phyloP scores from a whole-genome alignment of 2,113 vertebrate genomes.

The Galemys pyrenaicus region DNA sequence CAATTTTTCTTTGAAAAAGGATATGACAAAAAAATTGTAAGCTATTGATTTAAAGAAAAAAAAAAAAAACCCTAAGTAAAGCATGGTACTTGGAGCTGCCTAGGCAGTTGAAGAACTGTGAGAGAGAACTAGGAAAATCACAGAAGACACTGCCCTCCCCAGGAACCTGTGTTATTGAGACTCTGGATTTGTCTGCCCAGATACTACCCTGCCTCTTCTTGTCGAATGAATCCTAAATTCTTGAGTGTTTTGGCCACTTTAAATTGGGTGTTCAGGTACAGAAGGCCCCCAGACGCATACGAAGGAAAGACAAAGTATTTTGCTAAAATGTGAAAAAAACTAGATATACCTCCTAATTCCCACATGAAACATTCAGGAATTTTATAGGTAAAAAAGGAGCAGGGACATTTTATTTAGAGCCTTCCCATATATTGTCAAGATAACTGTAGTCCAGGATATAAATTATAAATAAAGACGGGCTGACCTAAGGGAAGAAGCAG shows the following conservation, averaged over 20 bases:
- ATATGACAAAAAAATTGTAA: no score
- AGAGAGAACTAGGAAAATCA: neutral
- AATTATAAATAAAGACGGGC: neutral
- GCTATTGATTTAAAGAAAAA: no score
- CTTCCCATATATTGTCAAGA: neutral
- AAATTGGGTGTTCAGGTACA: neutral
- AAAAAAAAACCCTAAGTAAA: neutral
- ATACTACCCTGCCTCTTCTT: neutral
- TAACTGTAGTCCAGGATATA: neutral
- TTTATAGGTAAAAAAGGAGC: neutral
- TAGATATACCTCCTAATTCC: neutral
- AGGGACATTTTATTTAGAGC: neutral
- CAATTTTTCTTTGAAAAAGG: neutral
- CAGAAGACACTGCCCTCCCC: neutral
- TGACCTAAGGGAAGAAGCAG: neutral
- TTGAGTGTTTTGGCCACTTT: neutral
- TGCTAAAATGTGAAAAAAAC: neutral
- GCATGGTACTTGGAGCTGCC: neutral
- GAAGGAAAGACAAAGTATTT: neutral
- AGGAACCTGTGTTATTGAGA: neutral
- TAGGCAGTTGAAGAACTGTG: neutral
- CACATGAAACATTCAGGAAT: neutral
- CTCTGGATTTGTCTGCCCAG: neutral
- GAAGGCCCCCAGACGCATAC: neutral
- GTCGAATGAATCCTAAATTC: neutral